Conservation (phyloP, 2,797 vertebrate genomes). For the Thalassophryne amazonica region DNA sequence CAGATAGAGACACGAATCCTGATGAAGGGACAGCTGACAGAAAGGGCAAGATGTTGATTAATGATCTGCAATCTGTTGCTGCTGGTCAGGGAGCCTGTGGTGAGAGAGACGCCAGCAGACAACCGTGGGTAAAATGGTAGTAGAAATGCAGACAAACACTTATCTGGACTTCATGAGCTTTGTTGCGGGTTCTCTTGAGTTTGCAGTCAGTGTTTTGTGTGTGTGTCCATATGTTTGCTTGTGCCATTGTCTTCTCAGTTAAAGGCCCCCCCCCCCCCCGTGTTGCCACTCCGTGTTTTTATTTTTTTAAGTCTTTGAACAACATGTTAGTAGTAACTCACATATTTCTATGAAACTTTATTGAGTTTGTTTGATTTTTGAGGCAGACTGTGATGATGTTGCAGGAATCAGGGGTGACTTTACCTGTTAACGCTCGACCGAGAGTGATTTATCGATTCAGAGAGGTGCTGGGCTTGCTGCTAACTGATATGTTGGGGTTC, state of each 20-base stretch:
- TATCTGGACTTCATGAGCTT: conserved; percentile 16
- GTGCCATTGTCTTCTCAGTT: neutral
- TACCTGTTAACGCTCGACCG: too few relatives aligned
- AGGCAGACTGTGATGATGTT: too few relatives aligned
- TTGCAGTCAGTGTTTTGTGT: neutral
- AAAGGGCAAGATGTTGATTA: conserved; percentile 38
- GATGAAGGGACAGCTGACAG: conserved; percentile 15
- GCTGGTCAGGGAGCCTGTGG: conserved; percentile 21
- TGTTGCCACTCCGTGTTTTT: too few relatives aligned
- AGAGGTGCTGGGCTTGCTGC: too few relatives aligned
- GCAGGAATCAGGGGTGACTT: too few relatives aligned
- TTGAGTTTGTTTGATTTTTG: too few relatives aligned
- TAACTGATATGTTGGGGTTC: too few relatives aligned
- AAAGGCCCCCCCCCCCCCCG: too few relatives aligned
- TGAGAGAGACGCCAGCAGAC: conserved; percentile 19
- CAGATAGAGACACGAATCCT: conserved; percentile 36
- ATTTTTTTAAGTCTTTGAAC: too few relatives aligned
- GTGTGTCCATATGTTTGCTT: neutral
- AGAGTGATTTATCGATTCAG: too few relatives aligned
- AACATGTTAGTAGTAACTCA: too few relatives aligned
- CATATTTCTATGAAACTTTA: too few relatives aligned
- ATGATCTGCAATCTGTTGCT: conserved; percentile 31
- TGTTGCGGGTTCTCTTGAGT: conserved; percentile 9
- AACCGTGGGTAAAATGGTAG: neutral
- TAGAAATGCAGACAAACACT: conserved; percentile 2